These are phyloP conservation scores for Tuta absoluta DNA, from an alignment of 2,888 invertebrate genomes.

Conservation along the genomic window DNA sequence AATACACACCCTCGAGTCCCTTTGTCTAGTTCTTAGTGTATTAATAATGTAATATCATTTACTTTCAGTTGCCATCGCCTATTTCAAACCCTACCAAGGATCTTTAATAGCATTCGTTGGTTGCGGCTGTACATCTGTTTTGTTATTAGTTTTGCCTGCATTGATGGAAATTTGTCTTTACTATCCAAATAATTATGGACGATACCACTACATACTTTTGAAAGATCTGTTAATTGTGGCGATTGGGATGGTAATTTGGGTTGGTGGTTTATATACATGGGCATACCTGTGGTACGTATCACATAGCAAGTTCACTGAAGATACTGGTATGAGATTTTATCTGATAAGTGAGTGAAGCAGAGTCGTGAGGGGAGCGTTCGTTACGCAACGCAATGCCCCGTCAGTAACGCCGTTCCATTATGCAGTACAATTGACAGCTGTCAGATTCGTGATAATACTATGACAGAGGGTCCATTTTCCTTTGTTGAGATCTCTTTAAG, in stretches of 20 bases:
- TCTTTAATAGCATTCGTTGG: slow-evolving; percentile 64
- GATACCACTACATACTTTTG: slow-evolving; percentile 43
- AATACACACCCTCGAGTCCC: too few species aligned
- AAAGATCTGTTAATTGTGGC: slow-evolving; percentile 50
- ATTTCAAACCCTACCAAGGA: slow-evolving; percentile 57
- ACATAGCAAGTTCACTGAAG: neutral
- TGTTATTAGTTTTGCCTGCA: slow-evolving; percentile 60
- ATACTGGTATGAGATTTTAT: too few species aligned
- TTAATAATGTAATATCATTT: neutral
- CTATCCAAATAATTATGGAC: slow-evolving; percentile 55
- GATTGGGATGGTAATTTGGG: slow-evolving; percentile 44
- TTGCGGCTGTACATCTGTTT: slow-evolving; percentile 55
- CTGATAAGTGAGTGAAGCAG: too few species aligned
- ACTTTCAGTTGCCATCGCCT: slow-evolving; percentile 58
- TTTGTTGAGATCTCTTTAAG: too few species aligned
- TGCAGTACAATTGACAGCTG: too few species aligned
- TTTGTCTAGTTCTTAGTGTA: too few species aligned
- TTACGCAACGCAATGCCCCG: too few species aligned
- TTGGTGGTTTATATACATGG: slow-evolving; percentile 42
- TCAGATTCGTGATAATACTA: too few species aligned
- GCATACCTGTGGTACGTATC: neutral
- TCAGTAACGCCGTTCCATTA: too few species aligned
- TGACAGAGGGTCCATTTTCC: too few species aligned
- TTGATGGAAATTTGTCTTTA: slow-evolving; percentile 60
- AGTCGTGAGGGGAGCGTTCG: too few species aligned